Percentiles rank a stretch among this genome's conserved stretches.
These are phyloP conservation scores for Archilochus colubris DNA, from an alignment of 2,113 vertebrate genomes.

Conservation along the genomic window DNA sequence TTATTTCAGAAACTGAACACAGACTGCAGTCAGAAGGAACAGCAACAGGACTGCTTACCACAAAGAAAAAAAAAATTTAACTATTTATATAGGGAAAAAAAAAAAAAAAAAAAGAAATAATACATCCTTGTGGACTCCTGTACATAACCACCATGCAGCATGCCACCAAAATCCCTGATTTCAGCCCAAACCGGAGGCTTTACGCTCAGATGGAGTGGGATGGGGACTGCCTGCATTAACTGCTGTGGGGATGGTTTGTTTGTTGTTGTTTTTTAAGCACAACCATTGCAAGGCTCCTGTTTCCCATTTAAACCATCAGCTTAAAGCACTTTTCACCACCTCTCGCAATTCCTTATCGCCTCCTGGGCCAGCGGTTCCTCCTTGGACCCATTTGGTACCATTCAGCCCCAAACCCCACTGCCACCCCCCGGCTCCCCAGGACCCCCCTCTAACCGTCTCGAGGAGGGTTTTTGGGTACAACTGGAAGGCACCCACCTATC, in stretches of 20 bases:
- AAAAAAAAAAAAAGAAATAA: neutral
- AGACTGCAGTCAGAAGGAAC: neutral
- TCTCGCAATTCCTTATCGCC: too few species aligned
- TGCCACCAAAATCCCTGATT: neutral
- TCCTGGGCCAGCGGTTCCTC: too few species aligned
- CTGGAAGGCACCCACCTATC: too few species aligned
- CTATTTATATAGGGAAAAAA: accelerated
- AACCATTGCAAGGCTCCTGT: accelerated
- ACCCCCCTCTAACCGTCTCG: too few species aligned
- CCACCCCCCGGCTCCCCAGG: too few species aligned
- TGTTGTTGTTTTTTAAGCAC: neutral
- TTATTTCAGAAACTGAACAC: neutral
- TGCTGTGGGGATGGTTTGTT: too few species aligned
- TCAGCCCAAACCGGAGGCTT: neutral
- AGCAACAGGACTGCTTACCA: neutral
- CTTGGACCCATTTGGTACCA: too few species aligned
- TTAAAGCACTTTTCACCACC: too few species aligned
- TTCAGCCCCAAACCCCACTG: too few species aligned
- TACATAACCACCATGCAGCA: accelerated
- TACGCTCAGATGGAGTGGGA: neutral
- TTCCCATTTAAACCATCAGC: too few species aligned
- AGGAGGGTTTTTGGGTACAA: too few species aligned
- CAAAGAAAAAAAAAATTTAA: neutral
- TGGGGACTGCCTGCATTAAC: too few species aligned
- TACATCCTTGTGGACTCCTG: accelerated